These are phyloP conservation scores for Hipposideros armiger DNA, from an alignment of 2,113 vertebrate species.

Conservation along the genomic window DNA sequence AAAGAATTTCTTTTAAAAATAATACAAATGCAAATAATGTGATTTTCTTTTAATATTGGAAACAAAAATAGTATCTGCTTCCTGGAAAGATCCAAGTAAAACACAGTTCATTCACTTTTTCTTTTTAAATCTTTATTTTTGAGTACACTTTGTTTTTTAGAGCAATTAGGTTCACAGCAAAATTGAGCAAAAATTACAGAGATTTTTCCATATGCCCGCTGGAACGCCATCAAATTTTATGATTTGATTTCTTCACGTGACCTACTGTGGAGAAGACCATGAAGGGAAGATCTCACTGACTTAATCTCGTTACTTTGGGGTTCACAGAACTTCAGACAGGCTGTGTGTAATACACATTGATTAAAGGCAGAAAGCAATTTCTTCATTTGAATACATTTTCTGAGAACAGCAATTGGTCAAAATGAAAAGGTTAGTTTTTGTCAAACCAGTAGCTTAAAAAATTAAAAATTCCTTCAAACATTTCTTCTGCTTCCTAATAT, in stretches of 20 bases:
- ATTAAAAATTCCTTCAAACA: neutral
- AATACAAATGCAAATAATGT: neutral
- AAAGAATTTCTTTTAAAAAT: neutral
- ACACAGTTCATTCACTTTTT: neutral
- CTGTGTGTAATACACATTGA: neutral
- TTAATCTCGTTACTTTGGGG: neutral
- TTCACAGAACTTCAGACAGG: neutral
- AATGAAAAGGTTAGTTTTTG: neutral
- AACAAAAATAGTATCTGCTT: neutral
- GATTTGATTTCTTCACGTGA: neutral
- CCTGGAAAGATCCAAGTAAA: neutral
- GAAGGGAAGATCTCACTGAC: neutral
- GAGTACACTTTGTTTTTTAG: neutral
- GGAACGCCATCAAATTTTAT: neutral
- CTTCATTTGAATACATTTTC: neutral
- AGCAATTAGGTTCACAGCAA: neutral
- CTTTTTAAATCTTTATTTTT: neutral
- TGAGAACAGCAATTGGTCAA: neutral
- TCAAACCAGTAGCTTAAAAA: slow-evolving; percentile 7
- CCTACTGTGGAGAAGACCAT: neutral
- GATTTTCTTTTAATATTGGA: neutral
- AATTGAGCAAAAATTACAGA: neutral
- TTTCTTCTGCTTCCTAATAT: neutral
- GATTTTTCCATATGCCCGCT: neutral
- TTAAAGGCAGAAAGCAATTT: neutral